Conservation (phyloP, 2,797 vertebrate species). For the Cyclura pinguis region DNA sequence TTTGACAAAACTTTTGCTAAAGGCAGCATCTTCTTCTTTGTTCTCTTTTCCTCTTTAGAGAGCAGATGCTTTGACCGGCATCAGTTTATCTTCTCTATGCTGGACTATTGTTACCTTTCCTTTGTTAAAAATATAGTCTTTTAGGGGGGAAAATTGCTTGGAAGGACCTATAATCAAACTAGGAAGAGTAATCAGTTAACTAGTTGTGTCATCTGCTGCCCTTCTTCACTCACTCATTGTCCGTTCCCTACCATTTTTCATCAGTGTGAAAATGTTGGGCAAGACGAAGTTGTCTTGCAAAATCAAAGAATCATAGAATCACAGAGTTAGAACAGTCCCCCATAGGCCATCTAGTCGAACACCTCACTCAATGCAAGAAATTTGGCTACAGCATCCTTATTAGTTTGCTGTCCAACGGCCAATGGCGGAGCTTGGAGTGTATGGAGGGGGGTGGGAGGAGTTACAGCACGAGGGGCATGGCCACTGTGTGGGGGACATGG, state of each 20-base stretch:
- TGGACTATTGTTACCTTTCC: background rate
- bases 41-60: background rate
- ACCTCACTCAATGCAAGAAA: too few relatives aligned
- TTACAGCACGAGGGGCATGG: too few relatives aligned
- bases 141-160: background rate
- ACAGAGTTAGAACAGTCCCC: too few relatives aligned
- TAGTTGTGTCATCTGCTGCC: background rate
- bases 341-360: too few relatives aligned
- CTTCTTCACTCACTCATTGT: background rate
- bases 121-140: background rate
- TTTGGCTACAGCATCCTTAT: too few relatives aligned
- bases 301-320: background rate
- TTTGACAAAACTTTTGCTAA: slow-evolving; percentile 19
- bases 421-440: too few relatives aligned
- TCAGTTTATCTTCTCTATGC: background rate
- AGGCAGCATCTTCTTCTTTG: slow-evolving; percentile 24
- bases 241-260: background rate
- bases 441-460: too few relatives aligned
- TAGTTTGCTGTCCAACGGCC: too few relatives aligned
- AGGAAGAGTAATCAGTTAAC: background rate
- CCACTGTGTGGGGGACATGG: too few relatives aligned
- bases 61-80: background rate
- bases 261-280: background rate
- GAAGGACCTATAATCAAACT: background rate
- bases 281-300: background rate